These are phyloP conservation scores for Hanleya hanleyi DNA, from an alignment of 2,888 invertebrate genomes.

Conservation along the genomic window DNA sequence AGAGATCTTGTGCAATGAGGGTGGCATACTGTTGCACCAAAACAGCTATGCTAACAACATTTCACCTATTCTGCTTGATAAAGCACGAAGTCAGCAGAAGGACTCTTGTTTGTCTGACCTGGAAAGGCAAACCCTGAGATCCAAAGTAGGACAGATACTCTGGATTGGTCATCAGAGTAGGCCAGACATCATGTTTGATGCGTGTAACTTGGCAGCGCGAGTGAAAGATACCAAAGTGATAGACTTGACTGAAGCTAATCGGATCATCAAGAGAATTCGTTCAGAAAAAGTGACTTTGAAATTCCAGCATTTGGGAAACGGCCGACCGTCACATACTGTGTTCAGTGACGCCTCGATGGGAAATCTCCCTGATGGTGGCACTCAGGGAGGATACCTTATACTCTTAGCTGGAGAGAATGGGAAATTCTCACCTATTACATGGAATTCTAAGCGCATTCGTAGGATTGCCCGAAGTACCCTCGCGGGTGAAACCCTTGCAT, in stretches of 20 bases:
- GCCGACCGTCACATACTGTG: too few relatives aligned
- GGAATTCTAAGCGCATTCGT: too few relatives aligned
- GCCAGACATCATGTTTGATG: constrained; percentile 12
- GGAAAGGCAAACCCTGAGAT: not conserved
- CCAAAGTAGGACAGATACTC: not conserved
- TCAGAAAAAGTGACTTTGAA: not conserved
- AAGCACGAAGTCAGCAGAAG: not conserved
- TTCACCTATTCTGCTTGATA: not conserved
- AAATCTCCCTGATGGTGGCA: too few relatives aligned
- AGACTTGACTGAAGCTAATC: not conserved
- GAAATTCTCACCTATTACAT: too few relatives aligned
- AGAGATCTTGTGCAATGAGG: constrained; percentile 20
- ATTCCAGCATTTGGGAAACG: not conserved
- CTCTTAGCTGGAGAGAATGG: too few relatives aligned
- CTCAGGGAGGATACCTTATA: too few relatives aligned
- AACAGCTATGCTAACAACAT: not conserved
- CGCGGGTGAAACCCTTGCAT: too few relatives aligned
- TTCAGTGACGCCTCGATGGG: too few relatives aligned
- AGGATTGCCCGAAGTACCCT: too few relatives aligned
- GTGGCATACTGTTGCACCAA: constrained; percentile 25
- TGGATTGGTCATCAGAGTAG: not conserved
- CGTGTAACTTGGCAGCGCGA: not conserved
- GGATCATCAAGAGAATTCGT: not conserved
- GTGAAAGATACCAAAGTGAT: not conserved
- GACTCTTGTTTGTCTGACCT: not conserved